phyloP scores from a whole-genome alignment of 2,797 vertebrate species.

The Lagodon rhomboides region DNA sequence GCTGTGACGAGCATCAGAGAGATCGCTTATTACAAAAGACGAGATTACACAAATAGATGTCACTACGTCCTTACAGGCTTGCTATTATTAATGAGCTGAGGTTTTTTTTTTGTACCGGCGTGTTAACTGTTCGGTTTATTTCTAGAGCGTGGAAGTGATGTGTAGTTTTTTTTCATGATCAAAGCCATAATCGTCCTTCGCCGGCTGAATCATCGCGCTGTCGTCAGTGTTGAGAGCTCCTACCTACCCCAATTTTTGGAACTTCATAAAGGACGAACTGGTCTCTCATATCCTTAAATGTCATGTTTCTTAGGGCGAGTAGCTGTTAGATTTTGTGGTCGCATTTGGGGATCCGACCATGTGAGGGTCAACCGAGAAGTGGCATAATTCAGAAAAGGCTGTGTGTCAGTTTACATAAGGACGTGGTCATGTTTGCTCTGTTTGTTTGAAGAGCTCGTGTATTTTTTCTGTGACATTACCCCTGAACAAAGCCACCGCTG shows the following conservation, averaged over 20 bases:
- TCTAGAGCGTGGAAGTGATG: background rate
- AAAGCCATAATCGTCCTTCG: conserved; percentile 10
- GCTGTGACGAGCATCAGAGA: conserved; percentile 61
- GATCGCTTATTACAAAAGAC: conserved; percentile 64
- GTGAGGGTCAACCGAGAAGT: conserved; percentile 13
- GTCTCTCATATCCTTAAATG: background rate
- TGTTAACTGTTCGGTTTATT: conserved; percentile 30
- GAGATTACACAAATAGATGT: conserved; percentile 58
- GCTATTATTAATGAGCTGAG: conserved; percentile 47
- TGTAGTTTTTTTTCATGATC: conserved; percentile 23
- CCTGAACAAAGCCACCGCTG: conserved; percentile 44
- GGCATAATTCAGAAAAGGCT: background rate
- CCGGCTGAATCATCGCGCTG: conserved; percentile 9
- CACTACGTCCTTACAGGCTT: conserved; percentile 44
- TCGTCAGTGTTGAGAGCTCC: conserved; percentile 1
- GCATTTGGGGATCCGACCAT: conserved; percentile 3
- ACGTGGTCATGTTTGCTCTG: conserved; percentile 45
- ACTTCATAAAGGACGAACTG: background rate
- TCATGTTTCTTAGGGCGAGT: background rate
- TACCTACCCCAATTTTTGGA: background rate
- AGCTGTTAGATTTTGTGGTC: conserved; percentile 3
- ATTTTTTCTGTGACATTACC: conserved; percentile 26
- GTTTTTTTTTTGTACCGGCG: background rate
- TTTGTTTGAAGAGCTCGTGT: conserved; percentile 43
- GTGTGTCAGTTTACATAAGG: conserved; percentile 44